These are phyloP conservation scores for Pleuronectes platessa DNA, from an alignment of 2,113 vertebrate genomes.

Conservation along the genomic window DNA sequence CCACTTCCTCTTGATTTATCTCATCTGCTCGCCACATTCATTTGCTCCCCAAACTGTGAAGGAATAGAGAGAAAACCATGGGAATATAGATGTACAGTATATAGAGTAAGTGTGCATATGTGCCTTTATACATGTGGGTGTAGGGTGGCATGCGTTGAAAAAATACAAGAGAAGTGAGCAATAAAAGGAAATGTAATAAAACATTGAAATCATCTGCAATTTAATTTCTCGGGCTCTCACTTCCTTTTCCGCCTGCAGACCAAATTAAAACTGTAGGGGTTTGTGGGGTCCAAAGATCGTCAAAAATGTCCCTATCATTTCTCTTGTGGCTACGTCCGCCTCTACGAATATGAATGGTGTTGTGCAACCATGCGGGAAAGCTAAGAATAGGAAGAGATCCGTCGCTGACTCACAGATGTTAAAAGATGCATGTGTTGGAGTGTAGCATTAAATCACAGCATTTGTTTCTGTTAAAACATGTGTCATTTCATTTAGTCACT, in stretches of 20 bases:
- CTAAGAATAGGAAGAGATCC: slow-evolving; percentile 18
- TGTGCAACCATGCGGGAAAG: not conserved
- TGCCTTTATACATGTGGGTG: not conserved
- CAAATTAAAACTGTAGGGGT: slow-evolving; percentile 66
- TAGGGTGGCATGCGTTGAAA: not conserved
- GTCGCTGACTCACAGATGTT: slow-evolving; percentile 8
- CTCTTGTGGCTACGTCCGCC: slow-evolving; percentile 38
- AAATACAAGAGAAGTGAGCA: slow-evolving; percentile 9
- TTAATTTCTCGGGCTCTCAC: slow-evolving; percentile 33
- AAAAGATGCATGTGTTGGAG: slow-evolving; percentile 14
- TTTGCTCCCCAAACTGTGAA: slow-evolving; percentile 49
- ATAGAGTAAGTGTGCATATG: not conserved
- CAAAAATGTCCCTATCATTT: slow-evolving; percentile 42
- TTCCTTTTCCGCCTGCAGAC: slow-evolving; percentile 43
- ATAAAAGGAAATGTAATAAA: slow-evolving; percentile 24
- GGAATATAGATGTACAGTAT: slow-evolving; percentile 3
- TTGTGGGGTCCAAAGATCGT: slow-evolving; percentile 52
- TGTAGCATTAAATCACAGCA: not conserved
- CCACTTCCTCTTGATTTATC: slow-evolving; percentile 61
- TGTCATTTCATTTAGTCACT: not conserved
- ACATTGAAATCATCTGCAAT: slow-evolving; percentile 42
- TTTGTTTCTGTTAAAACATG: not conserved
- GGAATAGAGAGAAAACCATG: slow-evolving; percentile 23
- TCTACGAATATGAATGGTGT: slow-evolving; percentile 49
- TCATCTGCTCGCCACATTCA: slow-evolving; percentile 50